These are phyloP conservation scores for Sphaerophoria taeniata DNA, from an alignment of 2,888 invertebrate genomes.

Conservation along the genomic window DNA sequence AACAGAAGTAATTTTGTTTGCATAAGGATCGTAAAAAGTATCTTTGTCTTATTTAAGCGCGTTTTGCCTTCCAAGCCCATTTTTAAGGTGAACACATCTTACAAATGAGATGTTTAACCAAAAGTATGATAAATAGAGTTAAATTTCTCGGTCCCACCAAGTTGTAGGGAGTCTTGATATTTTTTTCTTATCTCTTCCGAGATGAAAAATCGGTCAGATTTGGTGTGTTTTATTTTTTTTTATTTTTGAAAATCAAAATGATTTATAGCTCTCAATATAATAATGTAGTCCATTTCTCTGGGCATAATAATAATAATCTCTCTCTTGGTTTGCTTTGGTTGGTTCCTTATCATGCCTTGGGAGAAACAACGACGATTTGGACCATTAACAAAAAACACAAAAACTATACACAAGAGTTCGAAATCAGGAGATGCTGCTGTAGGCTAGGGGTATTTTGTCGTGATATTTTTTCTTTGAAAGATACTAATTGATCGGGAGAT, in stretches of 20 bases:
- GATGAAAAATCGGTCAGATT: conserved; percentile 54
- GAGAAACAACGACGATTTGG: conserved; percentile 19
- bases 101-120: conserved; percentile 65
- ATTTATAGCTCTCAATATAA: conserved; percentile 51
- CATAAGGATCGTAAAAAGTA: not conserved
- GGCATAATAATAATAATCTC: not conserved
- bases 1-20: not conserved
- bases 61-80: conserved; percentile 29
- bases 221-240: not conserved
- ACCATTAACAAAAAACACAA: conserved; percentile 45
- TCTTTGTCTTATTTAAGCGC: conserved; percentile 33
- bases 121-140: conserved; percentile 55
- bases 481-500: conserved; percentile 40
- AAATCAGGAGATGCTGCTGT: conserved; percentile 4
- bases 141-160: conserved; percentile 7
- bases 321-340: not conserved
- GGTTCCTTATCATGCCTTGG: conserved; percentile 41
- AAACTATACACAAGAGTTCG: not conserved
- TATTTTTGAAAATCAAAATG: conserved; percentile 48
- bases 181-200: conserved; percentile 38
- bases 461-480: conserved; percentile 21
- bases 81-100: conserved; percentile 22
- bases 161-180: not conserved
- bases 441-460: conserved; percentile 17
- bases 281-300: conserved; percentile 30